A percentile compares a stretch with the other conserved stretches of the same genome.
Conservation (phyloP, 2,113 vertebrate genomes). For the Probosciger aterrimus region DNA sequence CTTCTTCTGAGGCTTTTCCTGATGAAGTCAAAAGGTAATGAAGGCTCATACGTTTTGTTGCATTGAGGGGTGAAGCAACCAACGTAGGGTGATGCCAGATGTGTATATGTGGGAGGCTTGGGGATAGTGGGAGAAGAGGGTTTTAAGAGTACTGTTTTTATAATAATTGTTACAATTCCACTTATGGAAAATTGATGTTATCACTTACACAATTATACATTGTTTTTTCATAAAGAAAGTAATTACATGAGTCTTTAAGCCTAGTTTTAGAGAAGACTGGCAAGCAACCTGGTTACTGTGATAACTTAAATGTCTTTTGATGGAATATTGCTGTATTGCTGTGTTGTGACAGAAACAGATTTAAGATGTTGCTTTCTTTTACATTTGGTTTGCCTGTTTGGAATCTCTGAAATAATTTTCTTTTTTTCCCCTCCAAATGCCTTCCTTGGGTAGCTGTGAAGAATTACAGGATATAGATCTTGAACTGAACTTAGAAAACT, state of each 20-base stretch:
- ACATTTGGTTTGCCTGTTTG: background rate
- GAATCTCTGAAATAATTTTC: background rate
- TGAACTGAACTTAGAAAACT: conserved; percentile 90
- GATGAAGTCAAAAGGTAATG: conserved; percentile 62
- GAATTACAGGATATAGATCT: conserved; percentile 90
- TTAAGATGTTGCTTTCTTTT: background rate
- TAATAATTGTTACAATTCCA: background rate
- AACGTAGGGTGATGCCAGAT: background rate
- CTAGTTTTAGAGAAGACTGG: background rate
- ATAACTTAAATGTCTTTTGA: background rate
- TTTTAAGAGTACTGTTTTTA: background rate
- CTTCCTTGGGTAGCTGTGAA: conserved; percentile 82
- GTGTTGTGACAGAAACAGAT: background rate
- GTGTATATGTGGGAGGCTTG: background rate
- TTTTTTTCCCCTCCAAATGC: background rate
- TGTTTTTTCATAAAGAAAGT: background rate
- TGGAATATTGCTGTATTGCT: background rate
- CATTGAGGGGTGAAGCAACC: background rate
- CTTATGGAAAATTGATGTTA: background rate
- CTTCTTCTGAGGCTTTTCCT: conserved; percentile 63
- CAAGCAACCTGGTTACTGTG: background rate
- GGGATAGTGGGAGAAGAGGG: background rate
- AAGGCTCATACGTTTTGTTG: conserved; percentile 43
- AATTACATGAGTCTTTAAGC: background rate
- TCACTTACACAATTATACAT: background rate